These are phyloP conservation scores for Mesoclemmys tuberculata DNA, from an alignment of 2,113 vertebrate species.

Conservation along the genomic window DNA sequence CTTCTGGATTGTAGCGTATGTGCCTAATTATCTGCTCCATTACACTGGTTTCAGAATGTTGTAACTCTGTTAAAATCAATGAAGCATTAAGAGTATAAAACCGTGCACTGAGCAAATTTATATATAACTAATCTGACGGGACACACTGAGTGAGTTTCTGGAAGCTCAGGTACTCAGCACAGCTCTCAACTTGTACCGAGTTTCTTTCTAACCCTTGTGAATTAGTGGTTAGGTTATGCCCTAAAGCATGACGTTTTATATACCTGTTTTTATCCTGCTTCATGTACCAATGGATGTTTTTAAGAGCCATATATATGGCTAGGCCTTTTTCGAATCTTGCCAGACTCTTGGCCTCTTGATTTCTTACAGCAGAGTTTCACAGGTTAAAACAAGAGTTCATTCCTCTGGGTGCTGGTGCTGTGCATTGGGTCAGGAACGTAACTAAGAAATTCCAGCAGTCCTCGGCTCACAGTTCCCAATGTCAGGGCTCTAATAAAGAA, in stretches of 20 bases:
- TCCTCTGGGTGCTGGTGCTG: background rate
- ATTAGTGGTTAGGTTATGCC: background rate
- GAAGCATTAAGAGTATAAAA: background rate
- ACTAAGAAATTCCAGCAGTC: background rate
- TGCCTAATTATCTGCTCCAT: background rate
- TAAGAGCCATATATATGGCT: background rate
- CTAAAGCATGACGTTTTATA: background rate
- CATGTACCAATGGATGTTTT: background rate
- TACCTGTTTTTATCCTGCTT: background rate
- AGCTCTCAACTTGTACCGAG: background rate
- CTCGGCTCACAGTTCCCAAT: background rate
- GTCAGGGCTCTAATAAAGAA: background rate
- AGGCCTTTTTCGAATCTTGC: background rate
- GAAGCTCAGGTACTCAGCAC: background rate
- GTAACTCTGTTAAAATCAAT: background rate
- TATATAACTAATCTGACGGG: background rate
- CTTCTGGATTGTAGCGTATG: background rate
- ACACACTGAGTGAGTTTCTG: background rate
- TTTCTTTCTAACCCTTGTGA: background rate
- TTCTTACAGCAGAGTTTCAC: background rate
- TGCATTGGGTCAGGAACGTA: accelerated
- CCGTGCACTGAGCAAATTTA: background rate
- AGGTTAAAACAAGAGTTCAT: background rate
- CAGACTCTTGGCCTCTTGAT: background rate
- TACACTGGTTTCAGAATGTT: background rate